Percentiles rank a stretch among this genome's conserved stretches.
Conservation (phyloP, 2,113 vertebrate genomes). For the Sinocyclocheilus maitianheensis region DNA sequence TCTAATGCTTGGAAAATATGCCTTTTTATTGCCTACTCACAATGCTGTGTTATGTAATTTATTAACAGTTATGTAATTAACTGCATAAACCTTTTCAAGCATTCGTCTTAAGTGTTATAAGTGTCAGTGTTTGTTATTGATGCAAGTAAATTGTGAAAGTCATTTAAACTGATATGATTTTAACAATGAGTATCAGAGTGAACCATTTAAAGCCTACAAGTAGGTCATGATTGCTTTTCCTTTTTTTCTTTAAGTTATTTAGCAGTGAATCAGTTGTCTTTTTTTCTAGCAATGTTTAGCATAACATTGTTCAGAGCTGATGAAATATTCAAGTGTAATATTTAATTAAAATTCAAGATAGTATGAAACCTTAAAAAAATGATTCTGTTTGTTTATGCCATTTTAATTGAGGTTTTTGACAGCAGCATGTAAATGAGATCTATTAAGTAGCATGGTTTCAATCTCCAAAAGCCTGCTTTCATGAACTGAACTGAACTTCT, state of each 20-base stretch:
- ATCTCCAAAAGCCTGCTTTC: conserved; percentile 15
- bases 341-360: background rate
- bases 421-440: background rate
- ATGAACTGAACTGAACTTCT: conserved; percentile 10
- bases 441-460: background rate
- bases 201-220: background rate
- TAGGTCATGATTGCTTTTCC: background rate
- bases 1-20: background rate
- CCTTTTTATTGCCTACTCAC: background rate
- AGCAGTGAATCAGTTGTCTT: background rate
- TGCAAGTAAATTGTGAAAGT: background rate
- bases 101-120: background rate
- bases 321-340: background rate
- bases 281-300: background rate
- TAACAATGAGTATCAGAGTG: background rate
- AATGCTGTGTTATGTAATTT: background rate
- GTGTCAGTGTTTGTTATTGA: background rate
- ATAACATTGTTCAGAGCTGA: background rate
- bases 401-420: conserved; percentile 13
- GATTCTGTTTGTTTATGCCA: background rate
- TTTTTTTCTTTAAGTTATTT: background rate
- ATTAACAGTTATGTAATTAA: no score
- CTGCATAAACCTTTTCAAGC: background rate
- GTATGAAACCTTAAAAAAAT: background rate
- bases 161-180: background rate